Base-by-base conservation (phyloP, 1,140 invertebrate species). In the Orussus abietinus region DNA sequence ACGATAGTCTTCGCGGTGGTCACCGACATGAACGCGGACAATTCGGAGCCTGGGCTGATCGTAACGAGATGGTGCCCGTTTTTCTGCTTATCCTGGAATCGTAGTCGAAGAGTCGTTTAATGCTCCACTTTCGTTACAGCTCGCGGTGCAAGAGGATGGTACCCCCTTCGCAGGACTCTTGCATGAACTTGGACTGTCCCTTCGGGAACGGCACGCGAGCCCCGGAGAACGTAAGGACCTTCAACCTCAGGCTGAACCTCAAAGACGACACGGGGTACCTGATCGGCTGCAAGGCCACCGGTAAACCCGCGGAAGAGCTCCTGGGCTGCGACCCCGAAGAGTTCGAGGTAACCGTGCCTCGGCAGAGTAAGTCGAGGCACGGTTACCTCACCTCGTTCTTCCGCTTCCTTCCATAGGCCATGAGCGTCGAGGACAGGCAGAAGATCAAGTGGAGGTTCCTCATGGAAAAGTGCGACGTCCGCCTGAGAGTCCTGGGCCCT, bases 201-300 rank as follows among this genome's bases (percentile, higher is more conserved):
- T 67, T 59, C n/a, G 71, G 72, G 19, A 71, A 62, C 35, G 71
- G 71, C 10, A 53, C 33, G 21, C 56, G 47, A 11, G 30, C 42
- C 4, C 69, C 66, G 5, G 36, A 57, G 10, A 73, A 72, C 26
- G 11, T 55, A 1, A 28, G 42, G 1, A 58, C 39, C 18, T 57
- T 74, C 11, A 67, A 66, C 20, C 17, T 75, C 2, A 68, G 66
- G 51, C 38, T 75, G 2, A 70, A 67, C 51, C 40, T 75, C 1
- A 74, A 65, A 46, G 73, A 75, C 30, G 51, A 71, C 4, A 71
- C 73, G 5, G 73, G 73, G 20, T 70, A 72, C 45, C 53, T 75
- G 0, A 54, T 73, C 5, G 69, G 65, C 7, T 72, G 70, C 41
- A 53, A 64, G 42, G 54, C 74, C 28, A 61, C 34, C 36, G 67